A percentile compares a stretch with the other conserved stretches of the same genome.
Evolutionary conservation across 2,888 invertebrate genomes (phyloP).

Genomic region (Tuta absoluta): DNA sequence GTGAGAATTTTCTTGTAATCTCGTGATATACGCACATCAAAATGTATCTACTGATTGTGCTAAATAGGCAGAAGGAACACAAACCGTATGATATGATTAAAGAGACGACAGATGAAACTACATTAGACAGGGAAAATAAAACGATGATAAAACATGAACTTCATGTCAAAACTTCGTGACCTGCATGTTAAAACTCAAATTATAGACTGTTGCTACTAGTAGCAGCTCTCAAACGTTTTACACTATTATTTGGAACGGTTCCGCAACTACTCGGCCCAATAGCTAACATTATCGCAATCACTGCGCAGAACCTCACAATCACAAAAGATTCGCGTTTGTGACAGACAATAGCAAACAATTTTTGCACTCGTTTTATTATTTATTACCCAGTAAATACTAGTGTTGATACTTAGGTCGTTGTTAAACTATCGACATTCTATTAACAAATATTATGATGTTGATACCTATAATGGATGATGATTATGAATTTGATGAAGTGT

Average conservation of each 20-base stretch:
- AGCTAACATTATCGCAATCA: constrained; percentile 25
- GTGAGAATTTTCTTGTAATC: no score
- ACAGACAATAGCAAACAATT: constrained; percentile 26
- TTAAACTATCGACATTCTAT: background rate
- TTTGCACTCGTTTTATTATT: constrained; percentile 20
- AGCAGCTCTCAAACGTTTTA: constrained; percentile 25
- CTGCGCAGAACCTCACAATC: constrained; percentile 23
- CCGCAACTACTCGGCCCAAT: constrained; percentile 25
- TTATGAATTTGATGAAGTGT: background rate
- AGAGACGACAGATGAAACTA: no score
- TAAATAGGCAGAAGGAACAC: no score
- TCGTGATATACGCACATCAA: no score
- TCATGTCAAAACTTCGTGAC: background rate
- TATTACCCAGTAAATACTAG: background rate
- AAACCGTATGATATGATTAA: no score
- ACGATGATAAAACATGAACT: background rate
- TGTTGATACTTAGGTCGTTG: background rate
- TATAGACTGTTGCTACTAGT: background rate
- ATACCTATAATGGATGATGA: background rate
- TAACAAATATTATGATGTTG: background rate
- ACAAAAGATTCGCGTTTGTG: constrained; percentile 20
- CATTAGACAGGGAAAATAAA: no score
- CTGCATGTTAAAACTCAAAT: background rate
- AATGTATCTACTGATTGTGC: no score
- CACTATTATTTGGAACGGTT: constrained; percentile 28